Percentiles rank a stretch among this genome's conserved stretches.
Conservation (phyloP, 2,113 vertebrate species). For the Picathartes gymnocephalus region DNA sequence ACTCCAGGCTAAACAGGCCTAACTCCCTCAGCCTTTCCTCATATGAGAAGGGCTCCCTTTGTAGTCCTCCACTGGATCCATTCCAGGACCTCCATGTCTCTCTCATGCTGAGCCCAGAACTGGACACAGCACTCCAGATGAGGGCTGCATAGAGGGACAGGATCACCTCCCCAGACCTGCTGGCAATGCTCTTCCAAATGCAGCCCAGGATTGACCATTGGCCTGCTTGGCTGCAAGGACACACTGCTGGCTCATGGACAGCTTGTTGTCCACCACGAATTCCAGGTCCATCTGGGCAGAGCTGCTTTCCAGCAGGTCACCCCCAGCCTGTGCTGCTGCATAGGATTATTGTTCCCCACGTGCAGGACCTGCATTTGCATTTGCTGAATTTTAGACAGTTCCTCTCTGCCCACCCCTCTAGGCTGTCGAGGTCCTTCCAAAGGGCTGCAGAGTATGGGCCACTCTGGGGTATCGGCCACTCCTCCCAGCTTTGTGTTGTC, state of each 20-base stretch:
- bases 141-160: neutral
- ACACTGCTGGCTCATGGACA: neutral
- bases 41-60: too few species aligned
- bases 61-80: neutral
- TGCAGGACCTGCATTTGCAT: neutral
- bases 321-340: neutral
- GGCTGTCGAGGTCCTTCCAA: neutral
- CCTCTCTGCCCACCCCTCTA: neutral
- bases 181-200: rapidly evolving
- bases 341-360: neutral
- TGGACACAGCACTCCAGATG: neutral
- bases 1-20: neutral
- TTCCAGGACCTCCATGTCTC: neutral
- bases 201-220: too few species aligned
- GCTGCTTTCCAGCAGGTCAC: neutral
- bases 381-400: neutral
- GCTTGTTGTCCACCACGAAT: neutral
- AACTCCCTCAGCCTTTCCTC: too few species aligned
- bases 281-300: too few species aligned
- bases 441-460: neutral
- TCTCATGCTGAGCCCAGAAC: neutral
- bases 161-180: neutral
- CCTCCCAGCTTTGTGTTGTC: neutral
- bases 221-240: neutral
- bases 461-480: neutral